A percentile compares a stretch with the other conserved stretches of the same genome.
These are phyloP conservation scores for Solenopsis fugax DNA, from an alignment of 1,140 invertebrate species.

Conservation along the genomic window DNA sequence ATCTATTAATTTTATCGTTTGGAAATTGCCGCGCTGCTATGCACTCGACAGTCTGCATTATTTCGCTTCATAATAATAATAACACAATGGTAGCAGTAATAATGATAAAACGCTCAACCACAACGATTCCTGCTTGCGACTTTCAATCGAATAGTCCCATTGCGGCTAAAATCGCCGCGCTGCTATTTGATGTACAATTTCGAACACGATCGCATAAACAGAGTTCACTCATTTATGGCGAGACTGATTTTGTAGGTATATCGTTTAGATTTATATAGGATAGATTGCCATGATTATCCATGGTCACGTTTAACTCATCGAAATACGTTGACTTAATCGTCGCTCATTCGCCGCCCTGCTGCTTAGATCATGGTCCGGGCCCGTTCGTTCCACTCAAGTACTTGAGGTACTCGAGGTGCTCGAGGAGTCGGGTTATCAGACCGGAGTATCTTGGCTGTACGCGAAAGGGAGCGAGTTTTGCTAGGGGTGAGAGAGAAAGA, in stretches of 20 bases:
- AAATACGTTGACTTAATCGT: constrained; percentile 15
- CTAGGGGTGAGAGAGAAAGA: neutral
- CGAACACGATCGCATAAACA: neutral
- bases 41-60: constrained; percentile 32
- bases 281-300: neutral
- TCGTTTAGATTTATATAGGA: neutral
- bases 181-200: neutral
- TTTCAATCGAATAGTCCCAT: constrained; percentile 47
- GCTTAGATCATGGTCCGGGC: neutral
- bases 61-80: constrained; percentile 29
- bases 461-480: constrained; percentile 20
- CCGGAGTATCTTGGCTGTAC: constrained; percentile 49
- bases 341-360: neutral
- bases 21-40: neutral
- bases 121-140: constrained; percentile 26
- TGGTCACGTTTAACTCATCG: neutral
- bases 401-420: constrained; percentile 12
- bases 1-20: constrained; percentile 49
- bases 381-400: constrained; percentile 42
- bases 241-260: neutral
- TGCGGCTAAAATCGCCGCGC: constrained; percentile 42
- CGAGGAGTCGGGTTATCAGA: constrained; percentile 57
- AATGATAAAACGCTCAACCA: constrained; percentile 41
- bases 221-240: constrained; percentile 3
- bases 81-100: constrained; percentile 3